A percentile compares a stretch with the other conserved stretches of the same genome.
These are phyloP conservation scores for Cromileptes altivelis DNA, from an alignment of 2,113 vertebrate species.

Conservation along the genomic window DNA sequence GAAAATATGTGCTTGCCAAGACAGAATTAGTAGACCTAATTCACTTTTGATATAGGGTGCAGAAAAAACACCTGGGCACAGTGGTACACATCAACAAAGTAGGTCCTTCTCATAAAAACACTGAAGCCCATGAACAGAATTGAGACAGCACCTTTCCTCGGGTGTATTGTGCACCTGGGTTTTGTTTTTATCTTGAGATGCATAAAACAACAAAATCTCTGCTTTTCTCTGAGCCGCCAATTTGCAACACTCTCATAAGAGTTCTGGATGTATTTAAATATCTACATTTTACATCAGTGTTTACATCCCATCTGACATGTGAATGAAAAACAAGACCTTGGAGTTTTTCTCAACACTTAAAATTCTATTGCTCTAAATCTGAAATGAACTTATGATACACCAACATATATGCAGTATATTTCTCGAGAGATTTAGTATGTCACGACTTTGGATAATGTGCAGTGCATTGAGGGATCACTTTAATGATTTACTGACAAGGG, in stretches of 20 bases:
- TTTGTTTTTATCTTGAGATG: neutral
- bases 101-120: neutral
- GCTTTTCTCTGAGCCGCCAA: too few species aligned
- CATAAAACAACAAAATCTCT: too few species aligned
- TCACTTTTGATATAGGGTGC: neutral
- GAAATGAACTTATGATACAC: neutral
- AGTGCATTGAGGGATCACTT: neutral
- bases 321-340: neutral
- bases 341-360: neutral
- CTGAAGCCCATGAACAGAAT: slow-evolving; percentile 17
- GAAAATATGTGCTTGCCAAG: neutral
- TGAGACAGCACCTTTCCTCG: slow-evolving; percentile 11
- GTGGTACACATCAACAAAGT: neutral
- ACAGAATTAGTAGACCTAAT: neutral
- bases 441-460: neutral
- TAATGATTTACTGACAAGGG: neutral
- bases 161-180: slow-evolving; percentile 16
- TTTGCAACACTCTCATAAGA: too few species aligned
- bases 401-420: neutral
- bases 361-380: neutral
- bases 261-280: too few species aligned
- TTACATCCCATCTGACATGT: too few species aligned
- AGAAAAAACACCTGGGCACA: slow-evolving; percentile 6
- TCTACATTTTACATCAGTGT: too few species aligned
- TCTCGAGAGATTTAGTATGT: neutral